phyloP scores from a whole-genome alignment of 2,888 invertebrate species.

The Mythimna loreyi region DNA sequence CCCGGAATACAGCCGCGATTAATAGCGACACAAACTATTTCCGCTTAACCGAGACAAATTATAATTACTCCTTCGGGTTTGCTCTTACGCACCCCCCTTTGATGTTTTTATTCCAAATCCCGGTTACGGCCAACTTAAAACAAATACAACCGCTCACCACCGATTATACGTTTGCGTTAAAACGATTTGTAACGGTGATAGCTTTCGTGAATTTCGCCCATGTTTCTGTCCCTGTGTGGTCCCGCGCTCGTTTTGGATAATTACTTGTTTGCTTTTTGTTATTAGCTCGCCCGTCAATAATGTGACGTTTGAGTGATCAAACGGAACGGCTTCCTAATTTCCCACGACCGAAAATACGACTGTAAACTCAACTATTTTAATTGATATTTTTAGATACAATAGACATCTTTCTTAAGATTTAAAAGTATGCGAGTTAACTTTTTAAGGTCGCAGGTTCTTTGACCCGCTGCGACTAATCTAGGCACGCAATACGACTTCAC shows the following conservation, averaged over 20 bases:
- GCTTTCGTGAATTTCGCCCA: conserved; percentile 84
- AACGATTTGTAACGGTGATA: conserved; percentile 89
- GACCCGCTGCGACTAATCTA: conserved; percentile 57
- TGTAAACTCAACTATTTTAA: conserved; percentile 53
- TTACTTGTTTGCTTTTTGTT: conserved; percentile 79
- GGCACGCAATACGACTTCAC: conserved; percentile 56
- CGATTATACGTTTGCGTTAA: conserved; percentile 90
- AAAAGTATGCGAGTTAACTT: conserved; percentile 36
- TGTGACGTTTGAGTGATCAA: conserved; percentile 77
- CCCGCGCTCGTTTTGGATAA: conserved; percentile 73
- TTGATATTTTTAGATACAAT: conserved; percentile 34
- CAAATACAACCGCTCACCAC: conserved; percentile 88
- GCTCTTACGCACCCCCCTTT: conserved; percentile 87
- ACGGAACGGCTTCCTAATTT: conserved; percentile 72
- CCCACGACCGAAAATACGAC: conserved; percentile 61
- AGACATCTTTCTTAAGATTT: conserved; percentile 25
- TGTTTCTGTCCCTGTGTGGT: conserved; percentile 86
- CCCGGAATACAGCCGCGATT: conserved; percentile 85
- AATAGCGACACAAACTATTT: conserved; percentile 90
- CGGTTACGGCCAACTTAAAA: conserved; percentile 89
- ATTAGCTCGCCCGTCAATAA: conserved; percentile 73
- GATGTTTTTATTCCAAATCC: conserved; percentile 89
- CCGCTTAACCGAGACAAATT: conserved; percentile 89
- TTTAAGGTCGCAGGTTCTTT: conserved; percentile 57
- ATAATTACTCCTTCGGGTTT: conserved; percentile 89